A percentile compares a stretch with the other conserved stretches of the same genome.
Conservation (phyloP, 2,797 vertebrate species). For the Ataeniobius toweri region DNA sequence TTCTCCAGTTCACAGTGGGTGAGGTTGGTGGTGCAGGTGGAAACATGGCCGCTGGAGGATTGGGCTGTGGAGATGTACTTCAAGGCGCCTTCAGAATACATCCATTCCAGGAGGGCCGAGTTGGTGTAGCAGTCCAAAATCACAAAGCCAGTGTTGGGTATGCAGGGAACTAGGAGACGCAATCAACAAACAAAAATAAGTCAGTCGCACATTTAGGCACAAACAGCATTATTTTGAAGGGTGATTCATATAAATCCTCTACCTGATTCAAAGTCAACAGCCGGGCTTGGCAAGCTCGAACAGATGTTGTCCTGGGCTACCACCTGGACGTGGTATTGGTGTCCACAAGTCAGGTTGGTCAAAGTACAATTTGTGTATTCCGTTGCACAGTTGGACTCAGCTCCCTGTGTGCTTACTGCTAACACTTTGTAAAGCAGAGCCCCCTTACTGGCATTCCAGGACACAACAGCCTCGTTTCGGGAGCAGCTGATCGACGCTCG, state of each 20-base stretch:
- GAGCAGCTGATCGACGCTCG: slow-evolving; percentile 62
- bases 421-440: slow-evolving; percentile 68
- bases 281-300: slow-evolving; percentile 75
- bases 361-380: slow-evolving; percentile 55
- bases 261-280: slow-evolving; percentile 72
- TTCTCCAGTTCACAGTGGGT: slow-evolving; percentile 73
- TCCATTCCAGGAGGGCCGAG: slow-evolving; percentile 70
- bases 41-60: slow-evolving; percentile 23
- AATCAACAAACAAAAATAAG: background rate
- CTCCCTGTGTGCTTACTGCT: slow-evolving; percentile 45
- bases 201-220: background rate
- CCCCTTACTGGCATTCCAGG: slow-evolving; percentile 74
- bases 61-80: slow-evolving; percentile 65
- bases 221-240: background rate
- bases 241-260: slow-evolving; percentile 8
- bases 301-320: slow-evolving; percentile 72
- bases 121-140: slow-evolving; percentile 74
- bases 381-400: slow-evolving; percentile 54
- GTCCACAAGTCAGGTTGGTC: slow-evolving; percentile 73
- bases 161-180: slow-evolving; percentile 77
- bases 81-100: slow-evolving; percentile 45
- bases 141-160: slow-evolving; percentile 48
- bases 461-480: slow-evolving; percentile 63
- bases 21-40: slow-evolving; percentile 65
- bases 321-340: slow-evolving; percentile 70